Base-by-base conservation (phyloP, 2,797 vertebrate species). In the Delichon dasypus region DNA sequence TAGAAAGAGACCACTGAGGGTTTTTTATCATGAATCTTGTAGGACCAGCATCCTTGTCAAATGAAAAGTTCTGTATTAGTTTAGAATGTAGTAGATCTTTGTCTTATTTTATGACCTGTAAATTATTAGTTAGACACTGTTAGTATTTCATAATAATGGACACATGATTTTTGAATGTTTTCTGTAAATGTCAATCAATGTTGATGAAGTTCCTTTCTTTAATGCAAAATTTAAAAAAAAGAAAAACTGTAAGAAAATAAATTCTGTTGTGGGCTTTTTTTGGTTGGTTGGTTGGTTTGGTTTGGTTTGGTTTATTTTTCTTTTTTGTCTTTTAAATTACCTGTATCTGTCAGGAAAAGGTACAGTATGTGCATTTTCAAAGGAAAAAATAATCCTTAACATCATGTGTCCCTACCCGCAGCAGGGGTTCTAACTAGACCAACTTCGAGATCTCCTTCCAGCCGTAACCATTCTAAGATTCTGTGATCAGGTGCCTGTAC, bases 151-250 rank as follows among this genome's bases (percentile, higher is more conserved):
- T 97, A 97, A 98, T 98, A 98, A 98, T 98, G 98, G 98, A 98
- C 98, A 98, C 97, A 98, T 98, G 97, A 98, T 98, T 98, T 98
- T 98, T 98, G 98, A 98, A 98, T 98, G 98, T 98, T 98, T 98
- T 98, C 98, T 98, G 98, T 98, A 98, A 98, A 98, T 98, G 98
- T 98, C 98, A 98, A 98, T 98, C 98, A 98, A 98, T 98, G 98
- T 98, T 98, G 96, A 98, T 98, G 97, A 97, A 97, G 94, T 98
- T 98, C 95, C 95, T 98, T 98, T 97, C 97, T 98, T 98, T 98
- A 98, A 98, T 96, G 97, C 97, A 98, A 98, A 98, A 98, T 97
- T 98, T 96, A 98, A 98, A 98, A 96, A 97, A 97, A 97, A 36
- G 51, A 42, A 42, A 42, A 96, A 98, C 65, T 92, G 86, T 90